Evolutionary conservation across 2,797 vertebrate genomes (phyloP).

Genomic region (Pteropus rufus): DNA sequence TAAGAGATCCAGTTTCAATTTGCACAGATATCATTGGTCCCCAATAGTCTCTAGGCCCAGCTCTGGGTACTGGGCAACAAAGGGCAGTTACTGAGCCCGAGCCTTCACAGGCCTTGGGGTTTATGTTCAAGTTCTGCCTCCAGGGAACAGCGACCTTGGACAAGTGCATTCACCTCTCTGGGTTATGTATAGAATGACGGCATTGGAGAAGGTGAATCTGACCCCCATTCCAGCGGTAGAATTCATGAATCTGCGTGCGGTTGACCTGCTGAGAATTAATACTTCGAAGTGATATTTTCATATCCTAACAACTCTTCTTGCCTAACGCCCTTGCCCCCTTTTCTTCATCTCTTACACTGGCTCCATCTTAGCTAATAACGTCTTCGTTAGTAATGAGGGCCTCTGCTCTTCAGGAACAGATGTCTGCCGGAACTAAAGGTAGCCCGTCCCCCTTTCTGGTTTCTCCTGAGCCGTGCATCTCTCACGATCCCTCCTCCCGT

Average conservation of each 20-base stretch:
- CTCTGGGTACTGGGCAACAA: neutral
- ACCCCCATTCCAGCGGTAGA: neutral
- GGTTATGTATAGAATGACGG: neutral
- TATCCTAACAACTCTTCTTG: neutral
- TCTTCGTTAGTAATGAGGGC: neutral
- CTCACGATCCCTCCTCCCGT: neutral
- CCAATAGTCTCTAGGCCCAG: neutral
- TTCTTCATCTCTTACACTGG: constrained; percentile 10
- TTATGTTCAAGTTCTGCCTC: neutral
- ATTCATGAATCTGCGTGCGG: neutral
- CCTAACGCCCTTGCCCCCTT: neutral
- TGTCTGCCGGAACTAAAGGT: neutral
- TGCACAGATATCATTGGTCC: neutral
- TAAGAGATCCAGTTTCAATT: neutral
- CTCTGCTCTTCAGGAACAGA: neutral
- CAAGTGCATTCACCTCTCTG: neutral
- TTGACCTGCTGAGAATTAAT: neutral
- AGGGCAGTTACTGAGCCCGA: neutral
- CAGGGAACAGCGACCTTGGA: neutral
- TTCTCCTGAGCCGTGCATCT: neutral
- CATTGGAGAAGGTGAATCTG: neutral
- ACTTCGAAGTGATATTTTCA: constrained; percentile 22
- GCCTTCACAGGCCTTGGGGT: neutral
- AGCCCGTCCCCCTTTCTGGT: neutral
- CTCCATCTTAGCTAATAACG: constrained; percentile 27